Evolutionary conservation across 2,888 invertebrate genomes (phyloP), one percentile per base, ranked within the genome.

Genomic region (Nomada goodeniana): DNA sequence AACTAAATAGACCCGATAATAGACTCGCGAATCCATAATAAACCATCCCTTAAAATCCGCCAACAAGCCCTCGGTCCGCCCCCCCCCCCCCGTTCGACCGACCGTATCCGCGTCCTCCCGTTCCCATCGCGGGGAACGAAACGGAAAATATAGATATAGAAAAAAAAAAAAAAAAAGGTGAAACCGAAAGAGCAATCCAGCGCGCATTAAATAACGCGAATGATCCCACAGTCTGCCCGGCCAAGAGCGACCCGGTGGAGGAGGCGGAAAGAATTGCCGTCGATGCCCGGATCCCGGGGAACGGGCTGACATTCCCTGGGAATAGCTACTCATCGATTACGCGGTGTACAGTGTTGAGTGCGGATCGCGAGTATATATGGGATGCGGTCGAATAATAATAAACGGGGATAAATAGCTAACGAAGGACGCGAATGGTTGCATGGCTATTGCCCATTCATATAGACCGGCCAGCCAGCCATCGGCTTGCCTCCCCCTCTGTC

Each of bases 401-500:
- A 88, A 88, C 88, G 88, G 80, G 87, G 84, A 86, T 86, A 88
- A 88, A 88, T 87, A 86, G 83, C 78, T 89, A 89, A 89, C 88
- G 88, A 88, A 89, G 88, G 86, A 81, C 82, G 80, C 83, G 83
- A 83, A 85, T 71, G 86, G 85, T 89, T 85, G 89, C 89, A 89
- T 90, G 90, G 87, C 85, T 86, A 80, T 80, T 79, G 84, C 81
- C 88, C 88, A 91, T 91, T 91, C 90, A 89, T 90, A 90, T 88
- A 82, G 76, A 73, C 68, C 67, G 61, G 63, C 52, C 36, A 63
- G 65, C 29, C 64, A 57, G 83, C 59, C 61, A 53, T 50, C 63
- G 60, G 52, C 55, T 59, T 36, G 44, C 15, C 60, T 59, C 57
- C 23, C 23, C 61, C 2, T 29, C 20, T 29, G 26, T n/a, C 65